phyloP scores from a whole-genome alignment of 2,888 invertebrate genomes.

The Allacma fusca region DNA sequence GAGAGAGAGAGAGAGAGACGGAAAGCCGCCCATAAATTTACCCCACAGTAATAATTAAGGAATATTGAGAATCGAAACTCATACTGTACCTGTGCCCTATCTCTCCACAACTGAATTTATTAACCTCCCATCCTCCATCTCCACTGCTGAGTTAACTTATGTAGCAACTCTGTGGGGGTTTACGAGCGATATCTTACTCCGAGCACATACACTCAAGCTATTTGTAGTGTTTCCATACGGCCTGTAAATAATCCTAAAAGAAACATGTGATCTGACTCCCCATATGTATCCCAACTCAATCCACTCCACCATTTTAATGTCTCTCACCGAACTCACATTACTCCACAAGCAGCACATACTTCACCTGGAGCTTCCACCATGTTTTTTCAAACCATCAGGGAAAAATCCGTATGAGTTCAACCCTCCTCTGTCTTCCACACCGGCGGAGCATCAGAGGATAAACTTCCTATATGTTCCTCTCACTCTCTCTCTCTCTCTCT shows the following conservation, averaged over 20 bases:
- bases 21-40: slow-evolving; percentile 41
- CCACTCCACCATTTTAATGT: background rate
- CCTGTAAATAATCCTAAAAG: too few relatives aligned
- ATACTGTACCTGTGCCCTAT: slow-evolving; percentile 21
- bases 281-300: background rate
- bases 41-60: slow-evolving; percentile 42
- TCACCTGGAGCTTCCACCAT: background rate
- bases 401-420: too few relatives aligned
- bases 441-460: too few relatives aligned
- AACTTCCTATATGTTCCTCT: too few relatives aligned
- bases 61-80: slow-evolving; percentile 34
- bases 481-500: too few relatives aligned
- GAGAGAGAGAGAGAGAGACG: background rate
- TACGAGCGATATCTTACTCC: slow-evolving; percentile 42
- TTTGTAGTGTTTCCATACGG: too few relatives aligned
- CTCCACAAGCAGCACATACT: background rate
- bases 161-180: slow-evolving; percentile 35
- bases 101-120: background rate
- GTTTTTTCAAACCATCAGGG: too few relatives aligned
- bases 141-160: slow-evolving; percentile 28
- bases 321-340: background rate
- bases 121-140: background rate
- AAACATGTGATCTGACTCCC: too few relatives aligned
- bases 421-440: too few relatives aligned
- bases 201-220: background rate